Evolutionary conservation across 2,113 vertebrate genomes (phyloP).

Genomic region (Pomatorhinus ruficollis): DNA sequence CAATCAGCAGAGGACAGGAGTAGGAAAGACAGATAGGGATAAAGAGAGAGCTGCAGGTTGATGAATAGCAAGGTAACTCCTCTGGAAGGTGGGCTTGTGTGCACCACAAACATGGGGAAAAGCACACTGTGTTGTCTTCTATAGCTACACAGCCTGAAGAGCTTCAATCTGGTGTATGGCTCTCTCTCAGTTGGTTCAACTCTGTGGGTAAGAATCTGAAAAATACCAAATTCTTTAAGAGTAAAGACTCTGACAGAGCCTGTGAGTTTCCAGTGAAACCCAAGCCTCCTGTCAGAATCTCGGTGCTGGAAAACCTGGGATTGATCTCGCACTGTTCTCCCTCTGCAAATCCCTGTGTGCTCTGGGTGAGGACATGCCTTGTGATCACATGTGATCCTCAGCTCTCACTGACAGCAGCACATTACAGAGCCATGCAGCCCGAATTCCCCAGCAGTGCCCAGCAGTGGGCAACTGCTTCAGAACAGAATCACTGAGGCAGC

Average conservation of each 20-base stretch:
- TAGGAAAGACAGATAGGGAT: not conserved
- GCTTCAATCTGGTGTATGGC: not conserved
- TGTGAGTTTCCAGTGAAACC: not conserved
- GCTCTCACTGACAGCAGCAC: accelerated
- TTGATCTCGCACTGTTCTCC: not conserved
- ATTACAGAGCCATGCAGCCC: not conserved
- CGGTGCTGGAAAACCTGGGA: not conserved
- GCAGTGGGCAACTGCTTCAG: not conserved
- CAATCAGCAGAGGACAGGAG: not conserved
- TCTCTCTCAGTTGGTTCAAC: not conserved
- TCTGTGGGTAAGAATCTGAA: not conserved
- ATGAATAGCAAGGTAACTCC: not conserved
- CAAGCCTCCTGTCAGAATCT: not conserved
- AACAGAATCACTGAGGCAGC: not conserved
- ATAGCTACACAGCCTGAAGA: not conserved
- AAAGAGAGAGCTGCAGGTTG: not conserved
- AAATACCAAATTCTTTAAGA: not conserved
- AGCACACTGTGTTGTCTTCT: not conserved
- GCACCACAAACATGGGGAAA: not conserved
- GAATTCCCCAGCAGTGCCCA: not conserved
- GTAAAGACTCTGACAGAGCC: not conserved
- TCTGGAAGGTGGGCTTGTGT: not conserved
- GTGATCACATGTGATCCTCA: not conserved
- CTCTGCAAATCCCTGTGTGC: accelerated
- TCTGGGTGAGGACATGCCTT: not conserved